phyloP scores from a whole-genome alignment of 2,113 vertebrate genomes.

The Benitochromis conjunctus region DNA sequence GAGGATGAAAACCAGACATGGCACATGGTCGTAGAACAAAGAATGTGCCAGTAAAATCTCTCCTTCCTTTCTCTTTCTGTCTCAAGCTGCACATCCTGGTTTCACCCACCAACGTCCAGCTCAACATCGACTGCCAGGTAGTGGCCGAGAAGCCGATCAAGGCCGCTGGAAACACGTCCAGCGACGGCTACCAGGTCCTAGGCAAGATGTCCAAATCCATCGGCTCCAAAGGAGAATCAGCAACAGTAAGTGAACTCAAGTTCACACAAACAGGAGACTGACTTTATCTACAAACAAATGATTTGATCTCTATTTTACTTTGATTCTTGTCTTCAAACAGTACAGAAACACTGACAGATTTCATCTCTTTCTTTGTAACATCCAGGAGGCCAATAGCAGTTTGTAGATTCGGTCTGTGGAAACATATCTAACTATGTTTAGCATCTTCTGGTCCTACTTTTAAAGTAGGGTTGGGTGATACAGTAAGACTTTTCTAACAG shows the following conservation, averaged over 20 bases:
- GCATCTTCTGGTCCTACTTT: background rate
- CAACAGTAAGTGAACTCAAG: constrained; percentile 79
- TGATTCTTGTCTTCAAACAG: background rate
- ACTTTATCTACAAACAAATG: background rate
- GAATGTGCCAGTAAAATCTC: constrained; percentile 4
- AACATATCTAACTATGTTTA: background rate
- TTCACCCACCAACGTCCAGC: constrained; percentile 83
- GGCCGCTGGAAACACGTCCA: constrained; percentile 85
- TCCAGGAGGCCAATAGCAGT: background rate
- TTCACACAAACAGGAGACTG: background rate
- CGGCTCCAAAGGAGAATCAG: constrained; percentile 82
- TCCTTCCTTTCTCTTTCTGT: background rate
- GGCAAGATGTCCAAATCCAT: constrained; percentile 84
- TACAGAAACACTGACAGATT: background rate
- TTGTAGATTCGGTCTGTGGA: too few species aligned
- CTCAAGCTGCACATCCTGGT: constrained; percentile 90
- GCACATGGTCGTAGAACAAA: constrained; percentile 17
- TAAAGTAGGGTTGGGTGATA: background rate
- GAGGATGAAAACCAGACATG: constrained; percentile 36
- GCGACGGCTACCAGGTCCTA: constrained; percentile 91
- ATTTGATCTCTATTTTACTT: background rate
- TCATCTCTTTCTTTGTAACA: background rate
- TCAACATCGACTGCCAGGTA: constrained; percentile 92
- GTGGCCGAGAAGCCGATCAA: constrained; percentile 85
- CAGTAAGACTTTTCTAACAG: background rate